Evolutionary conservation across 2,113 vertebrate species (phyloP).

Genomic region (Varanus salvator): DNA sequence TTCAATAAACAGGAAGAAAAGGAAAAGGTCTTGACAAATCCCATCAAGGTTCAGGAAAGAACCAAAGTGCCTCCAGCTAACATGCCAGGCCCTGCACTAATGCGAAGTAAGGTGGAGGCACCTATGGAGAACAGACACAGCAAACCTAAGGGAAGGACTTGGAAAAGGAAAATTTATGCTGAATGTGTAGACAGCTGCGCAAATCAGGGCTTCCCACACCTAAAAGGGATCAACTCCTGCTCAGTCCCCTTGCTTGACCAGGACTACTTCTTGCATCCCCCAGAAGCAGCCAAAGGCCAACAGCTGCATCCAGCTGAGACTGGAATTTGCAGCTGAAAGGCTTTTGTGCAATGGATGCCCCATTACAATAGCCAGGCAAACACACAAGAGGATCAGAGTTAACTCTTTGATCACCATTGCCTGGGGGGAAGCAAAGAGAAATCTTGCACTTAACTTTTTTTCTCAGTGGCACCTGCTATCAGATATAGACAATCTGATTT

Average conservation of each 20-base stretch:
- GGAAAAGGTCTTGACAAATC: slow-evolving; percentile 76
- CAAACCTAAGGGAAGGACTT: slow-evolving; percentile 3
- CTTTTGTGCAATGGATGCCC: slow-evolving; percentile 1
- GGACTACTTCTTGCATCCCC: slow-evolving; percentile 27
- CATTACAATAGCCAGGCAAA: slow-evolving; percentile 7
- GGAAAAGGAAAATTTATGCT: background rate
- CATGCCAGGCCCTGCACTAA: slow-evolving; percentile 65
- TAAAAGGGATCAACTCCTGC: slow-evolving; percentile 1
- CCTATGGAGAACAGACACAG: slow-evolving; percentile 36
- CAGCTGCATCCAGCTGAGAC: background rate
- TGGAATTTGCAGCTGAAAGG: slow-evolving; percentile 30
- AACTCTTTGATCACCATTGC: slow-evolving; percentile 26
- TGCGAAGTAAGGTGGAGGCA: slow-evolving; percentile 56
- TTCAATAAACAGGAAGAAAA: slow-evolving; percentile 75
- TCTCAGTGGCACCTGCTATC: background rate
- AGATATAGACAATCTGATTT: background rate
- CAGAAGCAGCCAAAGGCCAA: slow-evolving; percentile 6
- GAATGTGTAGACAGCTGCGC: background rate
- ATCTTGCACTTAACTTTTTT: background rate
- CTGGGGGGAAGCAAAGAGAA: background rate
- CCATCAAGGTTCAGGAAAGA: slow-evolving; percentile 64
- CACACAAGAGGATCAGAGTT: slow-evolving; percentile 12
- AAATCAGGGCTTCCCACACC: background rate
- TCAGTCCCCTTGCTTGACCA: background rate
- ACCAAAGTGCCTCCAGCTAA: slow-evolving; percentile 67